phyloP scores from a whole-genome alignment of 2,797 vertebrate genomes.

The Macropus fuliginosus region DNA sequence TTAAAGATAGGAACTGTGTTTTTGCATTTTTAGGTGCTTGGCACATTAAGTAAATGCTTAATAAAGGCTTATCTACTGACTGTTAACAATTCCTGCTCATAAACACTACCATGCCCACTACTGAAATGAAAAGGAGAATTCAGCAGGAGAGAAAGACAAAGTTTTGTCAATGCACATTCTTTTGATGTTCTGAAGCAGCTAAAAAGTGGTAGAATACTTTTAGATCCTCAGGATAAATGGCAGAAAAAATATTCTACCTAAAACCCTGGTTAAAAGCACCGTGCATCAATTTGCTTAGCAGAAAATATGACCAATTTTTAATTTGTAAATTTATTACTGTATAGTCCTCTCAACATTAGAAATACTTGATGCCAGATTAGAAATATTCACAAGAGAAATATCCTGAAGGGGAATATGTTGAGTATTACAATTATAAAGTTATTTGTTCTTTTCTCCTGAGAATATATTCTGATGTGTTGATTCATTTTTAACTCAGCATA shows the following conservation, averaged over 20 bases:
- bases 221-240: slow-evolving; percentile 14
- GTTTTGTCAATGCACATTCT: background rate
- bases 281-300: background rate
- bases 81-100: background rate
- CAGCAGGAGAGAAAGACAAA: background rate
- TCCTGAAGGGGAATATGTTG: background rate
- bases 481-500: slow-evolving; percentile 77
- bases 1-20: background rate
- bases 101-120: background rate
- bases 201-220: background rate
- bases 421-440: slow-evolving; percentile 69
- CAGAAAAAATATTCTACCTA: background rate
- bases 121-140: background rate
- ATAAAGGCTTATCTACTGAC: background rate
- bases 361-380: slow-evolving; percentile 76
- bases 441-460: slow-evolving; percentile 65
- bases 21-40: background rate
- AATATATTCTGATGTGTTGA: slow-evolving; percentile 78
- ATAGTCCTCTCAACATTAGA: background rate
- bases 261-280: slow-evolving; percentile 1
- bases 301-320: background rate
- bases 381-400: slow-evolving; percentile 51
- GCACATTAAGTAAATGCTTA: background rate
- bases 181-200: background rate
- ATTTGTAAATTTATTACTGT: slow-evolving; percentile 15